A percentile compares a stretch with the other conserved stretches of the same genome.
Conservation (phyloP, 2,797 vertebrate species). For the Chaunax sp. region DNA sequence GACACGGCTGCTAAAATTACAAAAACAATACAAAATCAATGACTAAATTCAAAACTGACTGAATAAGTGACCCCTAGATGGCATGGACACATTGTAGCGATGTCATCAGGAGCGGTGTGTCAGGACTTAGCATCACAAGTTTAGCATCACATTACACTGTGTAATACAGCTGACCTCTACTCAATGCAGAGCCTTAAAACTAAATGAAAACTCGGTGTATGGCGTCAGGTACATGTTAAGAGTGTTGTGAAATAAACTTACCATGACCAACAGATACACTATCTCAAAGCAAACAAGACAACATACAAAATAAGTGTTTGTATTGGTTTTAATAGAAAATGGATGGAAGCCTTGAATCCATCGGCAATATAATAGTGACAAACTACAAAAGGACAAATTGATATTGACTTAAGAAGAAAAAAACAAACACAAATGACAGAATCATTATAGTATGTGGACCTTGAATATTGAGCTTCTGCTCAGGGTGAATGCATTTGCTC, state of each 20-base stretch:
- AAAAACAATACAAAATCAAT: conserved; percentile 17
- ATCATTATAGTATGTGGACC: conserved; percentile 46
- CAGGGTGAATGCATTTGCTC: conserved; percentile 68
- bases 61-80: conserved; percentile 17
- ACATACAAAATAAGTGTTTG: neutral
- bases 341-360: conserved; percentile 15
- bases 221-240: too few relatives aligned
- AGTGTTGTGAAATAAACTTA: too few relatives aligned
- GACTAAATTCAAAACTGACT: conserved; percentile 23
- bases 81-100: conserved; percentile 13
- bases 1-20: conserved; percentile 18
- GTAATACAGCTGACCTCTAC: neutral
- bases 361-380: conserved; percentile 35
- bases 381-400: conserved; percentile 51
- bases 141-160: conserved; percentile 18
- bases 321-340: conserved; percentile 6
- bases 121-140: conserved; percentile 27
- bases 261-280: conserved; percentile 4
- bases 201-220: too few relatives aligned
- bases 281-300: conserved; percentile 4
- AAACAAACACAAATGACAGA: conserved; percentile 37
- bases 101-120: conserved; percentile 29
- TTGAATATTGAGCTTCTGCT: conserved; percentile 69
- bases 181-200: too few relatives aligned
- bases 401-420: conserved; percentile 48